Evolutionary conservation across 2,797 vertebrate species (phyloP).

Genomic region (Emys orbicularis): DNA sequence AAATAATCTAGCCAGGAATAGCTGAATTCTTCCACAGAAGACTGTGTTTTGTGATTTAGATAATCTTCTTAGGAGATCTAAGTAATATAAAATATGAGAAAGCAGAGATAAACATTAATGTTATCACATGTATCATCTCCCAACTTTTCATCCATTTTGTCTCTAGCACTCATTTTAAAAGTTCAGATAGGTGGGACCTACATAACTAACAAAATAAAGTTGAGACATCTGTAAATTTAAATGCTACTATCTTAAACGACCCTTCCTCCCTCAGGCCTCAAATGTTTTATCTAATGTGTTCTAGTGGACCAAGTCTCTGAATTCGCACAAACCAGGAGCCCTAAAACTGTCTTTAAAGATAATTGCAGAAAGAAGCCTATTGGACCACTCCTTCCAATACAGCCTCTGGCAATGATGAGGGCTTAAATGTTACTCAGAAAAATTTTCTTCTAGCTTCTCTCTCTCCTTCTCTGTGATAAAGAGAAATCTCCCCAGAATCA

Average conservation of each 20-base stretch:
- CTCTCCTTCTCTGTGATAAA: background rate
- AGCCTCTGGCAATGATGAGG: background rate
- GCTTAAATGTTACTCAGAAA: background rate
- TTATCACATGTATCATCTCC: background rate
- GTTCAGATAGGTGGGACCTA: background rate
- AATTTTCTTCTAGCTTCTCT: accelerated
- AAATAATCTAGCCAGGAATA: conserved; percentile 97
- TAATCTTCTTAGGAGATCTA: conserved; percentile 95
- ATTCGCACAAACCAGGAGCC: background rate
- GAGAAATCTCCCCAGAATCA: background rate
- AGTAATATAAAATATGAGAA: conserved; percentile 28
- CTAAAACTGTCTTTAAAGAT: background rate
- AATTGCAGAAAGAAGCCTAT: background rate
- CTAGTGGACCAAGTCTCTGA: background rate
- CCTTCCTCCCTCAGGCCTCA: background rate
- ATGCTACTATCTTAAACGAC: background rate
- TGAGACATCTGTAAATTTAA: background rate
- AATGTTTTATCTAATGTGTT: background rate
- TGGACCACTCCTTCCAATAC: background rate
- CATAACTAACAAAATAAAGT: background rate
- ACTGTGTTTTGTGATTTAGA: conserved; percentile 99
- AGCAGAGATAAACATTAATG: background rate
- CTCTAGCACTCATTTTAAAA: background rate
- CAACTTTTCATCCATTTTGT: background rate
- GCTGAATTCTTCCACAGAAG: conserved; percentile 97